Evolutionary conservation across 2,888 invertebrate genomes (phyloP).

Genomic region (Matsumyia berberina): DNA sequence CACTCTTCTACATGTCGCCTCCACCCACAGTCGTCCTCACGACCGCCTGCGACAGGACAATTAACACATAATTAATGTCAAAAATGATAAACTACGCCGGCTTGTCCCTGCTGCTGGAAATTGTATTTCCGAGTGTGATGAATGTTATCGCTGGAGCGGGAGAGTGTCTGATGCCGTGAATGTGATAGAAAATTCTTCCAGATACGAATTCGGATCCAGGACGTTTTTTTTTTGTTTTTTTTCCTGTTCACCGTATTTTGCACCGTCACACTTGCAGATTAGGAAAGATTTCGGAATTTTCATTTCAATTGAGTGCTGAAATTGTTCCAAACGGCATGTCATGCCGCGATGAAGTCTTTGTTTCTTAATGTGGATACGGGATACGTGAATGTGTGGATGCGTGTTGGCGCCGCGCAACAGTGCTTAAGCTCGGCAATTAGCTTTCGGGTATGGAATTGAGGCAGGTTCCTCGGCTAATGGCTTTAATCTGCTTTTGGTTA

Average conservation of each 20-base stretch:
- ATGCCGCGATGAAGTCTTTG: not conserved
- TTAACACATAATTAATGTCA: slow-evolving; percentile 75
- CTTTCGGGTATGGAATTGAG: slow-evolving; percentile 43
- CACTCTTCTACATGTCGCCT: slow-evolving; percentile 34
- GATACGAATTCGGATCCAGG: not conserved
- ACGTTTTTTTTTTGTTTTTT: not conserved
- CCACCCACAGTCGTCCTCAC: slow-evolving; percentile 22
- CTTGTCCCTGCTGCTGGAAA: slow-evolving; percentile 50
- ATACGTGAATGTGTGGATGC: slow-evolving; percentile 6
- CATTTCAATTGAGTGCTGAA: slow-evolving; percentile 47
- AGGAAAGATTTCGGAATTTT: slow-evolving; percentile 49
- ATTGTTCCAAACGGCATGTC: not conserved
- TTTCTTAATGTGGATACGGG: slow-evolving; percentile 10
- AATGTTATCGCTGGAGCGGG: slow-evolving; percentile 45
- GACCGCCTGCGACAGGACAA: slow-evolving; percentile 67
- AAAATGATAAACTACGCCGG: slow-evolving; percentile 70
- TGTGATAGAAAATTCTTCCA: slow-evolving; percentile 3
- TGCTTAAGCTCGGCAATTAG: slow-evolving; percentile 60
- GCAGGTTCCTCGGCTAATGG: slow-evolving; percentile 61
- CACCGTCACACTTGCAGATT: slow-evolving; percentile 20
- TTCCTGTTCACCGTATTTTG: not conserved
- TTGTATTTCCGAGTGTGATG: slow-evolving; percentile 47
- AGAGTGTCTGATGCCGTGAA: not conserved
- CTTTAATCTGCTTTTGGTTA: slow-evolving; percentile 65
- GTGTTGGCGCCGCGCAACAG: slow-evolving; percentile 47